These are phyloP conservation scores for Scaptomyza pallida DNA, from an alignment of 1,140 invertebrate species.

Conservation along the genomic window DNA sequence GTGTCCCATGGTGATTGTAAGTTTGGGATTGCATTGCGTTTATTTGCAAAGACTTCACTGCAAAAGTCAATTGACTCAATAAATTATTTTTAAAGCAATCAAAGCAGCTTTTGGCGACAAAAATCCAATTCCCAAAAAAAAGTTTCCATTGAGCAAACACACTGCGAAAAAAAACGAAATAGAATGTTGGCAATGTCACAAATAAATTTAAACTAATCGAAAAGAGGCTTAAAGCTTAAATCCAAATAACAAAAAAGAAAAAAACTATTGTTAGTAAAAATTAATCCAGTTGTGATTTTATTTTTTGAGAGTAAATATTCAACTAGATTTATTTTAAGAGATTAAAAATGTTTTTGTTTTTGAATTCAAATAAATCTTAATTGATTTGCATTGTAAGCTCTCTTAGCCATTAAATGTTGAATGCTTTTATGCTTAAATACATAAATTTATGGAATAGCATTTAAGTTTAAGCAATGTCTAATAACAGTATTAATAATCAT, in stretches of 20 bases:
- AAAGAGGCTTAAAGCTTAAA: no score
- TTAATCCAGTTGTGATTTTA: no score
- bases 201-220: no score
- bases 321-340: no score
- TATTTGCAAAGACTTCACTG: constrained; percentile 71
- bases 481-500: background rate
- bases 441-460: background rate
- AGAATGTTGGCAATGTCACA: no score
- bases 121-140: constrained; percentile 64
- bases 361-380: no score
- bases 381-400: no score
- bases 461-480: background rate
- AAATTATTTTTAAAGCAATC: constrained; percentile 83
- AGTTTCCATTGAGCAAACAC: constrained; percentile 32
- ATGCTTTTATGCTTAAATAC: background rate
- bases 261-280: no score
- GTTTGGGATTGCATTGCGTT: constrained; percentile 74
- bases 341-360: no score
- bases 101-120: constrained; percentile 68
- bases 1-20: constrained; percentile 61
- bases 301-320: no score
- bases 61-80: constrained; percentile 82
- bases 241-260: no score
- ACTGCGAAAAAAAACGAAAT: background rate
- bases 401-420: background rate